phyloP scores from a whole-genome alignment of 2,797 vertebrate species.

The Urocyon cinereoargenteus region DNA sequence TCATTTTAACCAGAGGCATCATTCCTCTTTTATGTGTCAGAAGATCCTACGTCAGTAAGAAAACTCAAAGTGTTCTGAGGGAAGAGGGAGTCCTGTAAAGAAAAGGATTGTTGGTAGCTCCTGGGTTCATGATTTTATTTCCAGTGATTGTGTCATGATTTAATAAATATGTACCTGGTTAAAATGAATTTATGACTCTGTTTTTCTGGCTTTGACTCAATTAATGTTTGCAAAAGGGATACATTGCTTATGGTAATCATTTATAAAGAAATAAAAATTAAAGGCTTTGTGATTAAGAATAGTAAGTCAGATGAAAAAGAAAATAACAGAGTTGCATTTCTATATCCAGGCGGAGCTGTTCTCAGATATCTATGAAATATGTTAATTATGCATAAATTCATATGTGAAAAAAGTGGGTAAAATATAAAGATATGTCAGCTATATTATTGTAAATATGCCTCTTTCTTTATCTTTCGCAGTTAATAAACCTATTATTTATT shows the following conservation, averaged over 20 bases:
- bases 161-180: neutral
- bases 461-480: neutral
- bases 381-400: neutral
- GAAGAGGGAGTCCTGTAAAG: neutral
- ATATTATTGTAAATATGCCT: neutral
- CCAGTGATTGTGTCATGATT: neutral
- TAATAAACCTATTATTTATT: neutral
- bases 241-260: neutral
- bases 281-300: neutral
- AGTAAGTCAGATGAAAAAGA: neutral
- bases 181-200: neutral
- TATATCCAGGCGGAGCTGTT: neutral
- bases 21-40: neutral
- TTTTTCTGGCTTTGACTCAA: neutral
- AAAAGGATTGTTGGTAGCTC: neutral
- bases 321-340: neutral
- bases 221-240: neutral
- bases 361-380: neutral
- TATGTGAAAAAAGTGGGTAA: neutral
- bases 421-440: neutral
- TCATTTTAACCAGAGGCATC: neutral
- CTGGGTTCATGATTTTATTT: neutral
- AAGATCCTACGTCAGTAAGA: neutral
- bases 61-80: neutral
- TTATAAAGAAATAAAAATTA: neutral